phyloP scores from a whole-genome alignment of 1,140 invertebrate genomes.

The Euglossa dilemma region DNA sequence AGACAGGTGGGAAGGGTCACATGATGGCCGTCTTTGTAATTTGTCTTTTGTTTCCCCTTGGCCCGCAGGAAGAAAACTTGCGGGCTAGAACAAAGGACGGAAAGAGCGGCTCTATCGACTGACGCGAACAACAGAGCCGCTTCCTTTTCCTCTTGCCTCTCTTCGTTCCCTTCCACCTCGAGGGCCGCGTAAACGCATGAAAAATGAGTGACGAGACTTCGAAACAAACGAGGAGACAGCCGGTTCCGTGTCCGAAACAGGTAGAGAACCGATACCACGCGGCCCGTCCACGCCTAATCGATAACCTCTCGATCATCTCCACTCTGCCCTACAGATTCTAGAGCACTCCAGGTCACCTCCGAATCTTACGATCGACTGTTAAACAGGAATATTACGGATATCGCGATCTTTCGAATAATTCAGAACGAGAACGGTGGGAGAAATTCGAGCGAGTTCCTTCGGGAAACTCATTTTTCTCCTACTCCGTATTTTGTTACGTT shows the following conservation, averaged over 20 bases:
- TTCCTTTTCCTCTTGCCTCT: constrained; percentile 23
- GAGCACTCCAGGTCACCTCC: background rate
- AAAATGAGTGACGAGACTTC: constrained; percentile 79
- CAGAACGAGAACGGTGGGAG: too few species aligned
- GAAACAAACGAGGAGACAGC: constrained; percentile 77
- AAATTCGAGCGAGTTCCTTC: too few species aligned
- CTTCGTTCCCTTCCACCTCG: constrained; percentile 18
- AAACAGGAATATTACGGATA: too few species aligned
- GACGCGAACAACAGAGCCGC: constrained; percentile 54
- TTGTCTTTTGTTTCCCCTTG: constrained; percentile 80
- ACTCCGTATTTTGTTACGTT: too few species aligned
- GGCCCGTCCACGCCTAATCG: constrained; percentile 45
- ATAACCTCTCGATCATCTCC: constrained; percentile 52
- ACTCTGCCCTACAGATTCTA: constrained; percentile 20
- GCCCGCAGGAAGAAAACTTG: constrained; percentile 72
- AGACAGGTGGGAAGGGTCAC: constrained; percentile 79
- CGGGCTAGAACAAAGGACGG: constrained; percentile 76
- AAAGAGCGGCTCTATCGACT: constrained; percentile 69
- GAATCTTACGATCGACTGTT: background rate
- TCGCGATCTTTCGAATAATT: too few species aligned
- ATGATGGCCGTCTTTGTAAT: constrained; percentile 78
- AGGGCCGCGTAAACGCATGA: constrained; percentile 70
- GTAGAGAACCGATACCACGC: constrained; percentile 47
- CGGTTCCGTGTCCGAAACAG: constrained; percentile 67
- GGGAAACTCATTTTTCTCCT: too few species aligned